Percentiles rank a stretch among this genome's conserved stretches.
Evolutionary conservation across 2,888 invertebrate species (phyloP).

Genomic region (Ophioninae sp.): DNA sequence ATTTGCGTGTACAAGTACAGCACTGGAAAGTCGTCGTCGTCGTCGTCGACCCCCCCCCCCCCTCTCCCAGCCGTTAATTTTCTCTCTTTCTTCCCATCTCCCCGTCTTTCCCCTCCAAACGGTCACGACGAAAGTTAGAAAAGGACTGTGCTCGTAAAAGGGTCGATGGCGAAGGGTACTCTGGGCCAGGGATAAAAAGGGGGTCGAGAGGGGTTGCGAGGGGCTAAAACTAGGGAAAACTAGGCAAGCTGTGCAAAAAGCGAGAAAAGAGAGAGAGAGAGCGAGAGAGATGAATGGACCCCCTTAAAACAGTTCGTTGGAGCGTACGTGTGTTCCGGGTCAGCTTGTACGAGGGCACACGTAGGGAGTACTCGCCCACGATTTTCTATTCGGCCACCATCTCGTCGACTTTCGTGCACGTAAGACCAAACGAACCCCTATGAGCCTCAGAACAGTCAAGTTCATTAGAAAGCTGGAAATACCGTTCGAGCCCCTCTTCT

Average conservation of each 20-base stretch:
- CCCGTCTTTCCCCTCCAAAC: background rate
- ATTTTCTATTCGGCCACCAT: constrained; percentile 60
- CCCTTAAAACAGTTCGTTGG: constrained; percentile 50
- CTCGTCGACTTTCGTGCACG: constrained; percentile 4
- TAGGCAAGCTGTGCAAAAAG: constrained; percentile 60
- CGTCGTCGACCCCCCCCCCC: too few species aligned
- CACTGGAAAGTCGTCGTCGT: too few species aligned
- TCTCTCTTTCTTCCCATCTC: background rate
- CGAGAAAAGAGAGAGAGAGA: constrained; percentile 6
- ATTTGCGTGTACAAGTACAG: background rate
- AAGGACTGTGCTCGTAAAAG: constrained; percentile 30
- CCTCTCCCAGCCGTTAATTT: background rate
- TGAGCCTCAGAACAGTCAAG: constrained; percentile 37
- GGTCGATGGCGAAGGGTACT: constrained; percentile 47
- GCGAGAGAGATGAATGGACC: constrained; percentile 1
- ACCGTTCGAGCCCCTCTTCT: background rate
- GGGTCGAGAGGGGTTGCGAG: constrained; percentile 1
- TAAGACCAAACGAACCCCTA: background rate
- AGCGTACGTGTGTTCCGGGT: constrained; percentile 58
- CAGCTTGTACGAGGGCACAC: constrained; percentile 52
- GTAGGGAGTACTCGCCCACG: constrained; percentile 10
- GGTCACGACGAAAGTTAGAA: constrained; percentile 16
- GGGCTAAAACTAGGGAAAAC: constrained; percentile 52
- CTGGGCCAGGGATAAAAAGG: constrained; percentile 9
- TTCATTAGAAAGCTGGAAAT: constrained; percentile 18